phyloP scores from a whole-genome alignment of 2,113 vertebrate species.

The Lycocorax pyrrhopterus region DNA sequence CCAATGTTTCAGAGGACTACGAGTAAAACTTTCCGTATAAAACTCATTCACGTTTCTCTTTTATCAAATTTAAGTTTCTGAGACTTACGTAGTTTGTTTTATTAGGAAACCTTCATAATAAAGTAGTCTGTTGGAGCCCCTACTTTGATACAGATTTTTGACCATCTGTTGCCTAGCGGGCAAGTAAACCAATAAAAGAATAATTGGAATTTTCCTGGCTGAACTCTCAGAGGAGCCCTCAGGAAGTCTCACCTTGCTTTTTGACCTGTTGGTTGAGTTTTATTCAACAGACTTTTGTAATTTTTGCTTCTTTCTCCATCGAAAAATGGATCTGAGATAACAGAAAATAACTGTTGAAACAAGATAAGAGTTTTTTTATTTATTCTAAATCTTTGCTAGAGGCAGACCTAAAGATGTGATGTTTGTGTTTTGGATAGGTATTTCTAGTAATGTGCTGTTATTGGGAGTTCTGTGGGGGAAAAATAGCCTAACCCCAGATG shows the following conservation, averaged over 20 bases:
- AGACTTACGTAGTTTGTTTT: background rate
- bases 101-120: background rate
- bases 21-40: background rate
- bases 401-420: background rate
- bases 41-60: background rate
- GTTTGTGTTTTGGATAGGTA: background rate
- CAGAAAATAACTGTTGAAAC: background rate
- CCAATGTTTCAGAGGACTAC: background rate
- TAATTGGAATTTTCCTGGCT: constrained; percentile 2
- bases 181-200: constrained; percentile 29
- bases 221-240: background rate
- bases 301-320: background rate
- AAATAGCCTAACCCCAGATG: background rate
- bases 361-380: background rate
- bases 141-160: background rate
- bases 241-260: constrained; percentile 30
- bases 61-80: background rate
- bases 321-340: background rate
- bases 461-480: background rate
- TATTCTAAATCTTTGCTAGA: background rate
- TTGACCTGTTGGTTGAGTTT: constrained; percentile 10
- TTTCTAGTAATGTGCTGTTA: background rate
- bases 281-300: background rate
- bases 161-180: constrained; percentile 12
- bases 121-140: background rate